phyloP scores from a whole-genome alignment of 2,113 vertebrate genomes.

The Struthio camelus region DNA sequence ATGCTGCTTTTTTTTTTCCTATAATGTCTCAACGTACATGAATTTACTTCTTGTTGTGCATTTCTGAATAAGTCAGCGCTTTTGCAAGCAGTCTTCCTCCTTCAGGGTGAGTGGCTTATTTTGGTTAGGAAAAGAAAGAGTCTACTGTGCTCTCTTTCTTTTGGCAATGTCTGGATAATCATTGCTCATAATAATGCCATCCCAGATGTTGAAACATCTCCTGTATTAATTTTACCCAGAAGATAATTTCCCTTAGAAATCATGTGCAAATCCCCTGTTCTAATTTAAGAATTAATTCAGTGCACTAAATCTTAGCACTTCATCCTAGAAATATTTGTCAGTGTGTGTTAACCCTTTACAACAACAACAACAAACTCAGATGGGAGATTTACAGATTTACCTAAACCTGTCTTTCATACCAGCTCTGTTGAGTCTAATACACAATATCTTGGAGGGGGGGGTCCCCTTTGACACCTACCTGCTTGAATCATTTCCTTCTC shows the following conservation, averaged over 20 bases:
- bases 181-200: conserved; percentile 63
- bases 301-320: conserved; percentile 63
- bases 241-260: conserved; percentile 71
- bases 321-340: conserved; percentile 55
- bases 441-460: neutral
- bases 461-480: neutral
- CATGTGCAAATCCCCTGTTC: conserved; percentile 68
- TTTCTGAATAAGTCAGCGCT: neutral
- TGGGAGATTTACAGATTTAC: neutral
- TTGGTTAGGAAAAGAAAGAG: conserved; percentile 25
- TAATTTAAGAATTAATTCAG: conserved; percentile 69
- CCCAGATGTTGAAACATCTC: conserved; percentile 66
- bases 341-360: conserved; percentile 53
- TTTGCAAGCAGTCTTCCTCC: conserved; percentile 9
- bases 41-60: neutral
- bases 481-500: neutral
- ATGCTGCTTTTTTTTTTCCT: neutral
- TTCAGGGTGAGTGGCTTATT: conserved; percentile 24
- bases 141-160: conserved; percentile 39
- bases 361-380: neutral
- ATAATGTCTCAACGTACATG: neutral
- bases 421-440: neutral
- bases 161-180: conserved; percentile 56
- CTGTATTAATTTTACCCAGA: conserved; percentile 71
- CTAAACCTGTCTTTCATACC: neutral